phyloP scores from a whole-genome alignment of 2,888 invertebrate species.

The Drosophila austrosaltans region DNA sequence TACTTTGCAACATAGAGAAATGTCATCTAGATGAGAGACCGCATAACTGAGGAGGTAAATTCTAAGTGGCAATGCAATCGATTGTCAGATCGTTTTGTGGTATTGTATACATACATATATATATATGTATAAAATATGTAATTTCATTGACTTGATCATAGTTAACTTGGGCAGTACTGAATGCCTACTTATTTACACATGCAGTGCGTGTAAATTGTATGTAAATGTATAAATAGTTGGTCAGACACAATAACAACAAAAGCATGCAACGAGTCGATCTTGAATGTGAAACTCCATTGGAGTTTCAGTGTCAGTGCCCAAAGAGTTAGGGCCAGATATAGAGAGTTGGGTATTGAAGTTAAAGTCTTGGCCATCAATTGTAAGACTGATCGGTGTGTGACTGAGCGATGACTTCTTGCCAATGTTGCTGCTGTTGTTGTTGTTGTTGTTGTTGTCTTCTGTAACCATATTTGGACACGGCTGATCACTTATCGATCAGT shows the following conservation, averaged over 20 bases:
- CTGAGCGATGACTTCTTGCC: constrained; percentile 7
- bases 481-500: constrained; percentile 23
- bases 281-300: constrained; percentile 7
- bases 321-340: neutral
- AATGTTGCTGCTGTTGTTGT: too few species aligned
- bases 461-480: constrained; percentile 21
- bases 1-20: constrained; percentile 1
- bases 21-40: neutral
- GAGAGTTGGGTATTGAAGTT: neutral
- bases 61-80: constrained; percentile 7
- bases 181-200: constrained; percentile 19
- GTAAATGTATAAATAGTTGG: constrained; percentile 18
- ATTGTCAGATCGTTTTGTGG: constrained; percentile 5
- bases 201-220: constrained; percentile 23
- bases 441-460: constrained; percentile 1
- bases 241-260: constrained; percentile 6
- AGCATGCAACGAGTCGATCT: constrained; percentile 14
- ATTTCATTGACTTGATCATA: constrained; percentile 6
- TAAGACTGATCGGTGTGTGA: constrained; percentile 12
- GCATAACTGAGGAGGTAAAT: neutral
- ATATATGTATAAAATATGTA: neutral
- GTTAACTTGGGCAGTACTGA: neutral
- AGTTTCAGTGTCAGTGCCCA: neutral
- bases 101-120: neutral
- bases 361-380: constrained; percentile 12